Evolutionary conservation across 2,888 invertebrate species (phyloP).

Genomic region (Noctua fimbriata): DNA sequence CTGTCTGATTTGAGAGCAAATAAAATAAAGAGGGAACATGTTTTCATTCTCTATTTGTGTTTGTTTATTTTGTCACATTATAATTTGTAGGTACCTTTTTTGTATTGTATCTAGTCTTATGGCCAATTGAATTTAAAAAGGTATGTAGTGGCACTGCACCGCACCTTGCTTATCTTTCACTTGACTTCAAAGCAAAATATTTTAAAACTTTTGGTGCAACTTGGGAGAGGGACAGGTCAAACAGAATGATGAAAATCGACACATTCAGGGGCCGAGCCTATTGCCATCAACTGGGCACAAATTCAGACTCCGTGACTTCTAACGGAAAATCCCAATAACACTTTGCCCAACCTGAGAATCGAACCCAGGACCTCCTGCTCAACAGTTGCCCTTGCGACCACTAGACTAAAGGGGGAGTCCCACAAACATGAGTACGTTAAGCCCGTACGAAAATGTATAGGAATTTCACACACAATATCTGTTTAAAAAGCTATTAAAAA

Average conservation of each 20-base stretch:
- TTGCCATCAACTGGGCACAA: too few species aligned
- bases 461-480: too few species aligned
- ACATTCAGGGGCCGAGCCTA: too few species aligned
- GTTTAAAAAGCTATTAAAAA: too few species aligned
- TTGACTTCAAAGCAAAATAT: neutral
- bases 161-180: neutral
- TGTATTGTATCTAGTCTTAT: neutral
- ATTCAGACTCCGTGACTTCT: too few species aligned
- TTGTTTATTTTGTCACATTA: conserved; percentile 12
- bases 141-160: neutral
- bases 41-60: neutral
- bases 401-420: too few species aligned
- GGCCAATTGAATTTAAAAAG: neutral
- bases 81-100: neutral
- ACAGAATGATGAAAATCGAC: neutral
- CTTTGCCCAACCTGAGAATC: too few species aligned
- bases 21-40: conserved; percentile 4
- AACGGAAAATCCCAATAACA: too few species aligned
- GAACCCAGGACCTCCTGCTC: too few species aligned
- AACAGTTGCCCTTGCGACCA: too few species aligned
- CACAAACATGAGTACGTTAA: too few species aligned
- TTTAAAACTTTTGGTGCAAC: neutral
- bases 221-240: neutral
- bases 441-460: too few species aligned
- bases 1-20: conserved; percentile 38